These are phyloP conservation scores for Sandelia bainsii DNA, from an alignment of 2,797 vertebrate species.

Conservation along the genomic window DNA sequence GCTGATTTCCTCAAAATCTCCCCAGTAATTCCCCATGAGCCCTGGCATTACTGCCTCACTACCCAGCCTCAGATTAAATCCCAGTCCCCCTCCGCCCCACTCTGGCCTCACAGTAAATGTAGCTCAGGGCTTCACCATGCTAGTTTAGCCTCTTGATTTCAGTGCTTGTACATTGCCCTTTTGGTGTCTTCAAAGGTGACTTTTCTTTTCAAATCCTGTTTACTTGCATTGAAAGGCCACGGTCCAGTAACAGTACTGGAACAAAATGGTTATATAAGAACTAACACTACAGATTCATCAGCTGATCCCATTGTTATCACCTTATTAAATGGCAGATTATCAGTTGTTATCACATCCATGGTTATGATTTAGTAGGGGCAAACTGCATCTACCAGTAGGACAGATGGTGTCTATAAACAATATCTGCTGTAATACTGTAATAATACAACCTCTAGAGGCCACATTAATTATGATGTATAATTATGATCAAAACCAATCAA, in stretches of 20 bases:
- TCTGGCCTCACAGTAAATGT: constrained; percentile 17
- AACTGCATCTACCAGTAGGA: too few species aligned
- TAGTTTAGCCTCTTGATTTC: constrained; percentile 38
- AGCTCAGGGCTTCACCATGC: constrained; percentile 31
- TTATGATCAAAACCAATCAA: too few species aligned
- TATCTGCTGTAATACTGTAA: too few species aligned
- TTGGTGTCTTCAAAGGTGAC: constrained; percentile 13
- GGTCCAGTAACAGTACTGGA: background rate
- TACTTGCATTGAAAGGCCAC: background rate
- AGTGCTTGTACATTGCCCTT: constrained; percentile 25
- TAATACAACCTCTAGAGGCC: too few species aligned
- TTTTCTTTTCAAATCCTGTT: background rate
- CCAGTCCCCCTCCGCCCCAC: constrained; percentile 12
- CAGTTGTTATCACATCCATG: too few species aligned
- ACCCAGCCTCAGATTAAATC: constrained; percentile 72
- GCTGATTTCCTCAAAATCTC: constrained; percentile 78
- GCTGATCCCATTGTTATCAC: too few species aligned
- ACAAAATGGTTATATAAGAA: background rate
- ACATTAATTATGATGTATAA: too few species aligned
- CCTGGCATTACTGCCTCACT: constrained; percentile 69
- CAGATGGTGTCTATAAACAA: too few species aligned
- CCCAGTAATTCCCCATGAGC: constrained; percentile 78
- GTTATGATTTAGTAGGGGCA: too few species aligned
- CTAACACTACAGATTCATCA: background rate
- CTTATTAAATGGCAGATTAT: too few species aligned